Conservation (phyloP, 2,888 invertebrate genomes). For the Synanthedon andrenaeformis region DNA sequence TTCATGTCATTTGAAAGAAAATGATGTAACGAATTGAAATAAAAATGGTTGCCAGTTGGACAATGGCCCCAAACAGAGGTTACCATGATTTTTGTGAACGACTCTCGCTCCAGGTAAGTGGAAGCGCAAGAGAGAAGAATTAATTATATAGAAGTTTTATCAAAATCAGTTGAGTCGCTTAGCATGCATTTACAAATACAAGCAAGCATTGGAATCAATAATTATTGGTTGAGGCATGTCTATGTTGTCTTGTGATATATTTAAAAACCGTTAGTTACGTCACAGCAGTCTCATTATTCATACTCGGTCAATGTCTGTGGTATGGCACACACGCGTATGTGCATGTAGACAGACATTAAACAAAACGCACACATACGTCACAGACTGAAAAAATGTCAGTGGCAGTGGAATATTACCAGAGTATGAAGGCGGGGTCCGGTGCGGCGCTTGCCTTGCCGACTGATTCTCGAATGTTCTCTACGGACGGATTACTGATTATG, state of each 20-base stretch:
- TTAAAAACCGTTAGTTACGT: constrained; percentile 4
- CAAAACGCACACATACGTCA: constrained; percentile 23
- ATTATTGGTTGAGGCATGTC: background rate
- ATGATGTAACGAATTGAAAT: no score
- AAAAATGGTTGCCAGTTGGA: no score
- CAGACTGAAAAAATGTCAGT: constrained; percentile 27
- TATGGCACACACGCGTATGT: constrained; percentile 18
- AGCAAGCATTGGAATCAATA: no score
- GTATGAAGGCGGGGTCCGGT: constrained; percentile 15
- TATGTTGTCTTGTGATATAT: background rate
- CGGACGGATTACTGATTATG: constrained; percentile 9
- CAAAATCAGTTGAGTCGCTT: no score
- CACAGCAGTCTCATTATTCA: constrained; percentile 4
- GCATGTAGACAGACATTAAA: constrained; percentile 16
- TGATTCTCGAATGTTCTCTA: constrained; percentile 40
- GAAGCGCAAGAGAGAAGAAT: no score
- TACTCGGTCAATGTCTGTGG: background rate
- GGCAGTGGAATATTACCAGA: constrained; percentile 52
- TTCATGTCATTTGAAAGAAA: no score
- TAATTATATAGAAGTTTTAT: no score
- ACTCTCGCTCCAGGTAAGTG: no score
- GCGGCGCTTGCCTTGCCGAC: constrained; percentile 8
- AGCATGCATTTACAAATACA: no score
- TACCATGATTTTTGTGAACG: no score
- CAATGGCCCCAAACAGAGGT: no score